phyloP scores from a whole-genome alignment of 2,888 invertebrate species.

The Oasisia sp. region DNA sequence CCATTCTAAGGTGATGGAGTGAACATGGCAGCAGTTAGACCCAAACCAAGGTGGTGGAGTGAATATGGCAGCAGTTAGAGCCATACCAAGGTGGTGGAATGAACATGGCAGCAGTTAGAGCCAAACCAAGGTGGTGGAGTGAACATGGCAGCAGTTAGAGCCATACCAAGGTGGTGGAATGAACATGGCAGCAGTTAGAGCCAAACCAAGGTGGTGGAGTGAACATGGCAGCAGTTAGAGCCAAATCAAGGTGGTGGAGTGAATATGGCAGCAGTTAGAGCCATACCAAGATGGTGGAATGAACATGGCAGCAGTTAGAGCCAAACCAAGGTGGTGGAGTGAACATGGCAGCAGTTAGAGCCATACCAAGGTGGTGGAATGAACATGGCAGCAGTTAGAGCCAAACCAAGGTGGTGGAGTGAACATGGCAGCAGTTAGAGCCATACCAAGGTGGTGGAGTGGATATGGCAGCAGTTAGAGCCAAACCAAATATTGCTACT shows the following conservation, averaged over 20 bases:
- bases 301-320: neutral
- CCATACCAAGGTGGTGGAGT: too few species aligned
- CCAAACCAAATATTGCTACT: neutral
- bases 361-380: too few species aligned
- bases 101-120: too few species aligned
- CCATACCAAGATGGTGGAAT: too few species aligned
- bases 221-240: neutral
- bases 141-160: neutral
- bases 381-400: neutral
- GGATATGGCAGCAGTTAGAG: neutral
- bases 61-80: neutral
- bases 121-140: too few species aligned
- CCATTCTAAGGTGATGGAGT: neutral
- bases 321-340: neutral
- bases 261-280: too few species aligned
- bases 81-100: neutral
- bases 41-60: too few species aligned
- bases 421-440: neutral
- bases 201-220: too few species aligned
- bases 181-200: too few species aligned
- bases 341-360: too few species aligned
- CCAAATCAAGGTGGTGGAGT: neutral
- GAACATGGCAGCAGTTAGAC: too few species aligned
- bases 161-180: neutral
- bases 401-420: neutral